Percentiles rank a stretch among this genome's conserved stretches.
These are phyloP conservation scores for Brienomyrus longianalis DNA, from an alignment of 2,113 vertebrate genomes.

Conservation along the genomic window DNA sequence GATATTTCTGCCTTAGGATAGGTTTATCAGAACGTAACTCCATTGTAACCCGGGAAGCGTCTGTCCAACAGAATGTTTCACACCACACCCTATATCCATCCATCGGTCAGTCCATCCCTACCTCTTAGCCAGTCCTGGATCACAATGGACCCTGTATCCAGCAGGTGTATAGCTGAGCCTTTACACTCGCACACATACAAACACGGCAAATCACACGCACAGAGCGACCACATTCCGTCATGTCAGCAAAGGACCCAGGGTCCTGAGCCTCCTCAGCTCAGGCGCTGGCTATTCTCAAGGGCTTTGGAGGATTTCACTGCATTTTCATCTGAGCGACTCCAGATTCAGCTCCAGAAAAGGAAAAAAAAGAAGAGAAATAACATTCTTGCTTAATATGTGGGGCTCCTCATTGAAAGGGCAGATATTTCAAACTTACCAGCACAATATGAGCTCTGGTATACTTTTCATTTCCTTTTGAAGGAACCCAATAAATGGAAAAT, in stretches of 20 bases:
- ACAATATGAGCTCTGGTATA: constrained; percentile 46
- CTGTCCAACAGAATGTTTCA: not conserved
- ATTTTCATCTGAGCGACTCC: not conserved
- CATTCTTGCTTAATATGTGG: not conserved
- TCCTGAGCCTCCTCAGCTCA: not conserved
- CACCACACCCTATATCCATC: not conserved
- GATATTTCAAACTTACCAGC: not conserved
- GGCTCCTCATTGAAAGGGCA: not conserved
- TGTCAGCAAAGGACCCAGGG: not conserved
- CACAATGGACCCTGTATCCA: not conserved
- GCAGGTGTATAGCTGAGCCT: not conserved
- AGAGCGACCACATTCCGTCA: not conserved
- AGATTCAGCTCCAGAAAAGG: not conserved
- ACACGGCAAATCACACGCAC: not conserved
- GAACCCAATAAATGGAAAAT: constrained; percentile 37
- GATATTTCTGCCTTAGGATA: no score
- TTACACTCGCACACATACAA: not conserved
- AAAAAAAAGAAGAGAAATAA: not conserved
- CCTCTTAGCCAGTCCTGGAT: not conserved
- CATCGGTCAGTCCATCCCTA: not conserved
- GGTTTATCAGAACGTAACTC: no score
- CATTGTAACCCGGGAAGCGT: no score
- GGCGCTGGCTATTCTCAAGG: not conserved
- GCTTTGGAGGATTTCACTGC: not conserved
- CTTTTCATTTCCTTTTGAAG: constrained; percentile 52